Evolutionary conservation across 2,113 vertebrate species (phyloP).

Genomic region (Gymnarchus niloticus): DNA sequence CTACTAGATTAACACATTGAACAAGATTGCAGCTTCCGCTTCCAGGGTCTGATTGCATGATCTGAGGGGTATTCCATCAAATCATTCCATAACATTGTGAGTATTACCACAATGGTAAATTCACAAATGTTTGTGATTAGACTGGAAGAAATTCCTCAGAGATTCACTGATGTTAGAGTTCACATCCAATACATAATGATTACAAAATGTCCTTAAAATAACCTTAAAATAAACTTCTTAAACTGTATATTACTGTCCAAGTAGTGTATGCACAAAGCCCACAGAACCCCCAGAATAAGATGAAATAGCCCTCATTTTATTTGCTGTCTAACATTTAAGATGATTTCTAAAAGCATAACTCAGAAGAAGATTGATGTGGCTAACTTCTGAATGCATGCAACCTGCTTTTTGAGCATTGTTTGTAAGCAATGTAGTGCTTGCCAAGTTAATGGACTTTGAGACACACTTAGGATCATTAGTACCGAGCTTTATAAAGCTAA

Average conservation of each 20-base stretch:
- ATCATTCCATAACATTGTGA: not conserved
- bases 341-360: not conserved
- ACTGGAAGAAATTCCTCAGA: not conserved
- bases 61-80: slow-evolving; percentile 28
- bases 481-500: not conserved
- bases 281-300: not conserved
- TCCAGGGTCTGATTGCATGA: slow-evolving; percentile 32
- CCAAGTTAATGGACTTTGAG: not conserved
- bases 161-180: not conserved
- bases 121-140: slow-evolving; percentile 3
- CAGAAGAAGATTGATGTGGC: not conserved
- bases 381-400: not conserved
- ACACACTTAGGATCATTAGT: not conserved
- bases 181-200: not conserved
- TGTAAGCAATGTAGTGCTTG: not conserved
- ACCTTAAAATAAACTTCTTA: not conserved
- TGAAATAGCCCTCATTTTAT: slow-evolving; percentile 31
- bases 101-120: not conserved
- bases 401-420: not conserved
- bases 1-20: slow-evolving; percentile 26
- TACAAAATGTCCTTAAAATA: too few species aligned
- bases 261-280: not conserved
- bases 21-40: slow-evolving; percentile 22
- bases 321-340: not conserved
- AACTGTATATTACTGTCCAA: not conserved